Percentiles rank a stretch among this genome's conserved stretches.
These are phyloP conservation scores for Drosophila saltans DNA, from an alignment of 1,140 invertebrate genomes.

Conservation along the genomic window DNA sequence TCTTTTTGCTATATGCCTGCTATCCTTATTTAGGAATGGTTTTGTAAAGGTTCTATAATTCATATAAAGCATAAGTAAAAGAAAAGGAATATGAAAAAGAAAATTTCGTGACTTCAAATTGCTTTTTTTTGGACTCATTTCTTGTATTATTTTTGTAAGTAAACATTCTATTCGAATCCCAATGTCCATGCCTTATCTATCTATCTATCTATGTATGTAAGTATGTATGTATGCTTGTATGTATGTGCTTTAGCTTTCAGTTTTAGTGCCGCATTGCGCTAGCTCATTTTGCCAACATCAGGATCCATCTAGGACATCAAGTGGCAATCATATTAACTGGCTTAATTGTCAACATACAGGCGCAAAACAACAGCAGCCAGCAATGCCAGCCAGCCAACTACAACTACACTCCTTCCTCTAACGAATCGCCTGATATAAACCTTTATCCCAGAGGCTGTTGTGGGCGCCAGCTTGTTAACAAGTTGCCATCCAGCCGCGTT, in stretches of 20 bases:
- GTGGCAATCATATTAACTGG: conserved; percentile 79
- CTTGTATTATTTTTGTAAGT: too few species aligned
- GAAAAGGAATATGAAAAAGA: too few species aligned
- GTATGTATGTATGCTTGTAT: conserved; percentile 19
- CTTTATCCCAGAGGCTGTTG: conserved; percentile 41
- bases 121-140: too few species aligned
- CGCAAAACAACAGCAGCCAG: conserved; percentile 37
- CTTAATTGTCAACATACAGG: conserved; percentile 76
- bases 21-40: too few species aligned
- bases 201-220: not conserved
- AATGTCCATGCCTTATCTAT: not conserved
- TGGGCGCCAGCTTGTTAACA: conserved; percentile 77
- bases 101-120: too few species aligned
- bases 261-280: conserved; percentile 64
- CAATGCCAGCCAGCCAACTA: conserved; percentile 2
- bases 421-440: conserved; percentile 5
- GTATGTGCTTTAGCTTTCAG: conserved; percentile 32
- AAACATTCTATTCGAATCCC: too few species aligned
- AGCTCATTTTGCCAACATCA: conserved; percentile 51
- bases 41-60: too few species aligned
- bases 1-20: too few species aligned
- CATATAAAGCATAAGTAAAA: too few species aligned
- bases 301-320: conserved; percentile 70
- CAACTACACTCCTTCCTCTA: conserved; percentile 26
- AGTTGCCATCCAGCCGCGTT: conserved; percentile 63